Conservation (phyloP, 53 echinoderm and acorn worm species). For the Henricia sp. region DNA sequence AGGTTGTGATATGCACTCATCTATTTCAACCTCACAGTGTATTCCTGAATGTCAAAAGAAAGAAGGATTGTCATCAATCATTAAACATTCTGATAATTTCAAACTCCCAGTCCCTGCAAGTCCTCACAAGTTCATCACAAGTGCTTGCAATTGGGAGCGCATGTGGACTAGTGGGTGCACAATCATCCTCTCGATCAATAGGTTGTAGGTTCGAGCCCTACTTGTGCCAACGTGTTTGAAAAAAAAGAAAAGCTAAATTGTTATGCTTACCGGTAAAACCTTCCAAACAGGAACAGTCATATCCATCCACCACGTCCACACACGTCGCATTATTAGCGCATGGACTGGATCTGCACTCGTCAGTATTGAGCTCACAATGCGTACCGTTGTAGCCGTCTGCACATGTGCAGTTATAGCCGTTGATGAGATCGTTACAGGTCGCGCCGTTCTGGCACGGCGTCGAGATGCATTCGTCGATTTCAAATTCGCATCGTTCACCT, state of each 20-base stretch:
- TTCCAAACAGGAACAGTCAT: conserved; percentile 44
- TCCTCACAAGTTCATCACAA: neutral
- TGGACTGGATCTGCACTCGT: conserved; percentile 60
- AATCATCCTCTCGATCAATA: too few relatives aligned
- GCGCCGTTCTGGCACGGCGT: conserved; percentile 77
- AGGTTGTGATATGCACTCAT: conserved; percentile 68
- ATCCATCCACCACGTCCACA: conserved; percentile 54
- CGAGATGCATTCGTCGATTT: conserved; percentile 71
- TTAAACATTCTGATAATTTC: neutral
- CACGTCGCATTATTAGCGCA: conserved; percentile 60
- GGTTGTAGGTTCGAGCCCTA: too few relatives aligned
- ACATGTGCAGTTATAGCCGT: conserved; percentile 70
- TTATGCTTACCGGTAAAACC: conserved; percentile 65
- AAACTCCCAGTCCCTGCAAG: neutral
- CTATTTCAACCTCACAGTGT: conserved; percentile 61
- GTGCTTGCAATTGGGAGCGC: too few relatives aligned
- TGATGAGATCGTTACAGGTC: conserved; percentile 62
- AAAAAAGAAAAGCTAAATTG: neutral
- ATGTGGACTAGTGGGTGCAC: too few relatives aligned
- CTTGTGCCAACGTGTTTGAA: neutral
- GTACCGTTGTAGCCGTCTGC: conserved; percentile 71
- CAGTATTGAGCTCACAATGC: conserved; percentile 49
- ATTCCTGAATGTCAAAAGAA: conserved; percentile 35
- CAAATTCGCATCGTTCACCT: conserved; percentile 65
- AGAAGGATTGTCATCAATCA: neutral